Percentiles rank a stretch among this genome's conserved stretches.
These are phyloP conservation scores for Salvelinus alpinus DNA, from an alignment of 2,113 vertebrate species.

Conservation along the genomic window DNA sequence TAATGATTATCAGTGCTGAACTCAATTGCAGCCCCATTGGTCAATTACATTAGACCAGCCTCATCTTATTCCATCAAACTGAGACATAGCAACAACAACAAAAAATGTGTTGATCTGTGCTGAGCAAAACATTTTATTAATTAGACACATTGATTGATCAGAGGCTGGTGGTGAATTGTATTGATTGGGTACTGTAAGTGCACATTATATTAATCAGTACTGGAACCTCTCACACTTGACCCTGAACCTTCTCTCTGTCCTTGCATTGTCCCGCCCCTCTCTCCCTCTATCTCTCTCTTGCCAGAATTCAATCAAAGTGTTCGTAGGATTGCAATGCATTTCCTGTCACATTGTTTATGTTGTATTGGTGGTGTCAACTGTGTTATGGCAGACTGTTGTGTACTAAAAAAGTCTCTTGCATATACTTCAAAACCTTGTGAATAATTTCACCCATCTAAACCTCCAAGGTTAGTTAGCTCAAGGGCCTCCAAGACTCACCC, in stretches of 20 bases:
- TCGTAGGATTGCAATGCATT: no score
- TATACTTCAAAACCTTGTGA: not conserved
- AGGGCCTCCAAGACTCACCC: not conserved
- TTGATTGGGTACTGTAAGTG: constrained; percentile 38
- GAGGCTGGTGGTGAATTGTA: constrained; percentile 15
- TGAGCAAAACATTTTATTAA: not conserved
- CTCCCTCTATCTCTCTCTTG: not conserved
- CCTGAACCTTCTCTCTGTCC: constrained; percentile 19
- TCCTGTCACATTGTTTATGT: no score
- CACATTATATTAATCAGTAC: constrained; percentile 24
- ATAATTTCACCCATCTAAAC: not conserved
- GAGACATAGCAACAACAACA: not conserved
- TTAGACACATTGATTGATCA: constrained; percentile 25
- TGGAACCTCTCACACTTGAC: constrained; percentile 9
- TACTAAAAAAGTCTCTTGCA: not conserved
- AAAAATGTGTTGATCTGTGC: constrained; percentile 1
- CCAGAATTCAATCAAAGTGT: no score
- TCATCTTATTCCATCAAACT: not conserved
- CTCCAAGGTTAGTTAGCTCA: not conserved
- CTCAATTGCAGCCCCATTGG: no score
- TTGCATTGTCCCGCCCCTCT: not conserved
- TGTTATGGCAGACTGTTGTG: no score
- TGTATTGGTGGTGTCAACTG: no score
- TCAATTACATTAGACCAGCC: not conserved
- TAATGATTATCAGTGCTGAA: no score